phyloP scores from a whole-genome alignment of 2,888 invertebrate genomes.

The Tipula vernalis region DNA sequence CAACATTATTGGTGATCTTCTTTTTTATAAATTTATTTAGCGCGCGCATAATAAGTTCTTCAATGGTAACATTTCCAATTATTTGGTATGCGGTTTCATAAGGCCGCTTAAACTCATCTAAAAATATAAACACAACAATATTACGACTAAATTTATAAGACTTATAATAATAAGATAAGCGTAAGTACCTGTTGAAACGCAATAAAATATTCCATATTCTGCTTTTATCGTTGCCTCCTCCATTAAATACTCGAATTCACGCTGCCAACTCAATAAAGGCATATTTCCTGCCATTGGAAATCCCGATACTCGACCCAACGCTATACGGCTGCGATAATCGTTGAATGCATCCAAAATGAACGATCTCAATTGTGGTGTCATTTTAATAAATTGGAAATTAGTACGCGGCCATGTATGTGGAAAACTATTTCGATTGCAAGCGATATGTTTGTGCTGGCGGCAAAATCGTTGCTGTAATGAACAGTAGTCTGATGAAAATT shows the following conservation, averaged over 20 bases:
- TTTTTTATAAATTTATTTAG: not conserved
- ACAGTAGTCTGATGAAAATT: not conserved
- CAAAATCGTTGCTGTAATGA: not conserved
- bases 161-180: not conserved
- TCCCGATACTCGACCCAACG: not conserved
- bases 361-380: not conserved
- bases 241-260: constrained; percentile 9
- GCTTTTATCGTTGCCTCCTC: not conserved
- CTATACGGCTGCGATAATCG: not conserved
- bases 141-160: not conserved
- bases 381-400: not conserved
- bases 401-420: not conserved
- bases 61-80: not conserved
- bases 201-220: not conserved
- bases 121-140: not conserved
- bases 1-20: not conserved
- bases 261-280: not conserved
- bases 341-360: not conserved
- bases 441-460: not conserved
- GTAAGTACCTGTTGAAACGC: not conserved
- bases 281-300: not conserved
- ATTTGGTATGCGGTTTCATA: not conserved
- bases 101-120: not conserved
- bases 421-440: not conserved
- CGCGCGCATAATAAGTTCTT: not conserved